Base-by-base conservation (phyloP, 2,113 vertebrate genomes). In the Oryzias curvinotus region DNA sequence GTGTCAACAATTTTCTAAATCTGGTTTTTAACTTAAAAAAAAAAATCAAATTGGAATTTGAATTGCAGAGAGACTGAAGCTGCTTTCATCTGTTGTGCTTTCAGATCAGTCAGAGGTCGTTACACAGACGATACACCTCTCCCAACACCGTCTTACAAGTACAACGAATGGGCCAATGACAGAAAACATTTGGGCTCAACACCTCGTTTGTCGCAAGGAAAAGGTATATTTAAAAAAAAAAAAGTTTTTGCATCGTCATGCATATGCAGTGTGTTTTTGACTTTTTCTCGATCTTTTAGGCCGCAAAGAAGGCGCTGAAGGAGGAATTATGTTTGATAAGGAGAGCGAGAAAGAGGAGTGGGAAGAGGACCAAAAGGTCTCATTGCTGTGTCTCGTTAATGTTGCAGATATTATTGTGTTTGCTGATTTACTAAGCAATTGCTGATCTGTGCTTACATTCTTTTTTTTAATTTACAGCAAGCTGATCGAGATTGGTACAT, bases 401-500 rank as follows among this genome's bases (percentile, higher is more conserved):
- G 7, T 58, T 0, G n/a, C 0, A 36, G n/a, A 50, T 51, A 16
- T 1, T 25, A 12, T 44, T 1, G 13, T 42, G 4, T 60, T 54
- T 51, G 18, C 4, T 14, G 10, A 4, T 23, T 4, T 12, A 36
- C 36, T 36, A 10, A 36, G 3, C 3, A 14, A 5, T 19, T 4
- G 3, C 50, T 57, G n/a, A 14, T 58, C 19, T 52, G 6, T 59
- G 0, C 26, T n/a, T 62, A 7, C 5, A 47, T 16, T 47, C 4
- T n/a, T 75, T 8, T 56, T 15, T n/a, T 19, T 45, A 23, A 59
- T 70, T 17, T 58, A 15, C 82, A 99, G 97, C 97, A 98, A 98
- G 96, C 96, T 0, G 97, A 98, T 87, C 90, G 96, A 74, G 96
- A 98, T 50, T 99, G 97, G 97, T 99, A 99, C 89, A 99, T 98